Evolutionary conservation across 2,113 vertebrate genomes (phyloP).

Genomic region (Pavo muticus): DNA sequence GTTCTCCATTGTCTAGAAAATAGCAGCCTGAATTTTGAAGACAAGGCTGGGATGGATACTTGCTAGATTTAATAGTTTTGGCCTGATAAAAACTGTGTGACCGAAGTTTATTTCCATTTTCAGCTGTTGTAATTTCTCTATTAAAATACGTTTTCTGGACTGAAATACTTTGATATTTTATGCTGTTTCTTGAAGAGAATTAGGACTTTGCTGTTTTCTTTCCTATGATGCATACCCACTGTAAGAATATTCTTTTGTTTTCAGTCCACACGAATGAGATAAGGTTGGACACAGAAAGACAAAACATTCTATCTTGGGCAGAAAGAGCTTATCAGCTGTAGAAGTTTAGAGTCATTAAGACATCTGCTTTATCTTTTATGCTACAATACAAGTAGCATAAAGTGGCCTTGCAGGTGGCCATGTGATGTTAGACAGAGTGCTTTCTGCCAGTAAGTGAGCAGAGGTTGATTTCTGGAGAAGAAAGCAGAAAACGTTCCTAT

Average conservation of each 20-base stretch:
- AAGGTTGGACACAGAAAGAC: not conserved
- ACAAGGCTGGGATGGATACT: not conserved
- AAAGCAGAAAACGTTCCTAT: not conserved
- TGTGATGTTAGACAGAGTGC: too few relatives aligned
- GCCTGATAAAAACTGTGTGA: not conserved
- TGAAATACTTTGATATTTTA: not conserved
- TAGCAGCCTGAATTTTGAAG: not conserved
- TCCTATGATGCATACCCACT: not conserved
- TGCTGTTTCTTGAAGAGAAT: not conserved
- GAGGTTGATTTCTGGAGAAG: not conserved
- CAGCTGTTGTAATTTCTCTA: not conserved
- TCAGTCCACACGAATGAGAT: not conserved
- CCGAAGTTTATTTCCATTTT: not conserved
- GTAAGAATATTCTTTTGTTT: not conserved
- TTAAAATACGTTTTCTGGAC: not conserved
- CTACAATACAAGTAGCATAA: too few relatives aligned
- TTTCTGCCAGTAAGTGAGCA: not conserved
- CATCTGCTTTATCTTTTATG: not conserved
- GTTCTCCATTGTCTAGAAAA: not conserved
- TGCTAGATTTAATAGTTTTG: not conserved
- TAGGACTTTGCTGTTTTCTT: not conserved
- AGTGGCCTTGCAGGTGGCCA: fast-evolving
- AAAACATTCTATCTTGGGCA: fast-evolving
- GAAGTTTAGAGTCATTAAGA: not conserved
- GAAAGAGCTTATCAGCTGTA: fast-evolving